Base-by-base conservation (phyloP, 2,113 vertebrate species). In the Apaloderma vittatum region DNA sequence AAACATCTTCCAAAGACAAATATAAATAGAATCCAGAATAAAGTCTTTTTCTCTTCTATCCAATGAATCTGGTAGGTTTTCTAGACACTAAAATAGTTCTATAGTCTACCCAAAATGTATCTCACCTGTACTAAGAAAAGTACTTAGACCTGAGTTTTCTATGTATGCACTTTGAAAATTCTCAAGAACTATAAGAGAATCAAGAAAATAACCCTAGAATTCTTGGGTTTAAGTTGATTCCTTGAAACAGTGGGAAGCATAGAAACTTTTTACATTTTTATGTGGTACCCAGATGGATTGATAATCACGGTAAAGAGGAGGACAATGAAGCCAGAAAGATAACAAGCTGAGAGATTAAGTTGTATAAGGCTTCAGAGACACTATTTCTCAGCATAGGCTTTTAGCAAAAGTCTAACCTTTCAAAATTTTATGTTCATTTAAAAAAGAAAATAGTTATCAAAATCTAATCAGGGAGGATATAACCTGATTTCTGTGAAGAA, bases 401-500 rank as follows among this genome's bases (percentile, higher is more conserved):
- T 90, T 57, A 92, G 36, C 45, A 70, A 19, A 82, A 90, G 45
- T 32, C 29, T 22, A 88, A 63, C 37, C 37, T 91, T 87, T 82
- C 21, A 4, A 76, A 88, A 66, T 45, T 72, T 76, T 80, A 51
- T 29, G 48, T 62, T 86, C 32, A 65, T 51, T 9, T 12, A 74
- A 49, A 45, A 9, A 34, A 29, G 36, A n/a, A 49, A 58, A 23
- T n/a, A 27, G 8, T 22, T 62, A 73, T 67, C 14, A 62, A 90
- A 81, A 59, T 59, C 22, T 85, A 87, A 93, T 95, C 87, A 95
- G 65, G 24, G 67, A 81, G 32, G 40, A 37, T 90, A 72, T 74
- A 91, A 49, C 81, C 70, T 65, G 49, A 68, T 79, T 52, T 58
- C 58, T 32, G 6, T 52, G 34, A 72, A 85, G 80, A 85, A 49